Base-by-base conservation (phyloP, 2,888 invertebrate species). In the Troglohyphantes excavatus region DNA sequence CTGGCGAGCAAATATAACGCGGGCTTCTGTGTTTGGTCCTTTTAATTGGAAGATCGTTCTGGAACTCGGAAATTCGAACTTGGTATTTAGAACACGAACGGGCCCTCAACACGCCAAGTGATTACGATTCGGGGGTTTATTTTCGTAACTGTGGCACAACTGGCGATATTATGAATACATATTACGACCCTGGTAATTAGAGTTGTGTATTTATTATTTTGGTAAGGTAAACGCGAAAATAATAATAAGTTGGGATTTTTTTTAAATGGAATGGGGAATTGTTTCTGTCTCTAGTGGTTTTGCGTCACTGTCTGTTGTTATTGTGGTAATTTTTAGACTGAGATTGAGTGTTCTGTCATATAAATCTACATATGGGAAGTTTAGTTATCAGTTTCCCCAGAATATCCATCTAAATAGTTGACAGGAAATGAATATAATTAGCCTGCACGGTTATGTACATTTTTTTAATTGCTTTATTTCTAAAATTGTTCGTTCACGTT, bases 61-160 rank as follows among this genome's bases (percentile, higher is more conserved):
- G 9, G 13, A 2, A 29, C 33, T 39, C 19, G 26, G n/a, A 67
- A 65, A 63, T 78, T 39, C 26, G n/a, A 39, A 65, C 26, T 65
- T 43, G 65, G 27, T 43, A 78, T 65, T 78, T 21, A 23, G 39
- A 43, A 78, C 78, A 78, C 78, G 78, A 65, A 23, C 13, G 13
- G 17, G n/a, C 13, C 5, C 23, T 13, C 6, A n/a, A 26, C 65
- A 65, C 39, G 65, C 63, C 21, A 78, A 78, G 26, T 23, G 65
- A 33, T 63, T 65, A 43, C 65, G 43, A 43, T 65, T 78, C 39
- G 33, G 7, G 7, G 17, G 27, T 27, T 78, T 39, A 39, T 78
- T 78, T 65, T 65, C 2, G 26, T 26, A 17, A 17, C 13, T 3
- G 19, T 27, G 33, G 59, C 46, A 75, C 75, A 75, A 29, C 59